Base-by-base conservation (phyloP, 2,888 invertebrate species). In the Euproctis similis region DNA sequence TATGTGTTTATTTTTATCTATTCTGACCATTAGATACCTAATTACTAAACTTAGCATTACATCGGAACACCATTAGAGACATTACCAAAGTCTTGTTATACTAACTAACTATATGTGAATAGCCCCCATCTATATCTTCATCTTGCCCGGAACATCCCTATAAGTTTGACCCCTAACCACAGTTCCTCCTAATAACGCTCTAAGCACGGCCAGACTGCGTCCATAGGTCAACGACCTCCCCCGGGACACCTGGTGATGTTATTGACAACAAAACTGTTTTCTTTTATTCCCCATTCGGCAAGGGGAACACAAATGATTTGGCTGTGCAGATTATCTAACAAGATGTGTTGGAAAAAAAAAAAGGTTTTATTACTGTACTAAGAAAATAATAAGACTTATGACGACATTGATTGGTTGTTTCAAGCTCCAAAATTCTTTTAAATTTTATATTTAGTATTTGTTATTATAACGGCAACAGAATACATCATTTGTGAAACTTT, bases 171-270 rank as follows among this genome's bases (percentile, higher is more conserved):
- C 49, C 51, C 48, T 53, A 51, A 55, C 52, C 46, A 44, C 38
- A 26, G 39, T 31, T 47, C 36, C 37, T 56, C 38, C 39, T 60
- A 56, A 59, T 61, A 59, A 56, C 48, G 53, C 33, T 36, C 36
- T 61, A 60, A 59, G 58, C 49, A 8, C 6, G 21, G 55, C 32
- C 55, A 54, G 48, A 50, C 53, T 53, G 39, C 34, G 34, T 36
- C 39, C 44, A 35, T 53, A 64, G 77, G 71, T 76, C 66, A 72
- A 70, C 59, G 76, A 73, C 75, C 76, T 76, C 60, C 75, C 59
- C 40, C 52, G 73, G 72, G 77, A 76, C 74, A 71, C 74, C 76
- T 73, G 68, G 73, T 72, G 75, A 75, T 80, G 80, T 77, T 76
- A 75, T 75, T 78, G 81, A 80, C 82, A 82, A 73, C 72, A 64